These are phyloP conservation scores for Gadopsis bispinosus DNA, from an alignment of 2,797 vertebrate genomes.

Conservation along the genomic window DNA sequence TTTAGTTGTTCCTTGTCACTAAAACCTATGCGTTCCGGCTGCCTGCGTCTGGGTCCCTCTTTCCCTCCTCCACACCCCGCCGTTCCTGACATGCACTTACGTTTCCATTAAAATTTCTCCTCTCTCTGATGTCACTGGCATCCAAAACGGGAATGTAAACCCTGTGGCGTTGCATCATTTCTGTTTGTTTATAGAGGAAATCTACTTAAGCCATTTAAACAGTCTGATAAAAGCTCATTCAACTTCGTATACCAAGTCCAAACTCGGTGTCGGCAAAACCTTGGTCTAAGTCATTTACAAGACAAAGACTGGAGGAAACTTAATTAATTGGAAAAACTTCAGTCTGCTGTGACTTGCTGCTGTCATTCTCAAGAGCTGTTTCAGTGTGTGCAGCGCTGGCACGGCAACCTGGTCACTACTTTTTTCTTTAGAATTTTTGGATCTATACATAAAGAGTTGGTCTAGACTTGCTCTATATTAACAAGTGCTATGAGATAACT, in stretches of 20 bases:
- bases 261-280: conserved; percentile 35
- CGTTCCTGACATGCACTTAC: no score
- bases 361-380: conserved; percentile 23
- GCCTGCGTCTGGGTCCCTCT: no score
- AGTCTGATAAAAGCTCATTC: not conserved
- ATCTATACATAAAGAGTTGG: no score
- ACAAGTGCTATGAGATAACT: no score
- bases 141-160: not conserved
- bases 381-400: not conserved
- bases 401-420: not conserved
- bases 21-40: no score
- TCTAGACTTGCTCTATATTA: no score
- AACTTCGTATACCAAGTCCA: conserved; percentile 10
- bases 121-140: not conserved
- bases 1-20: no score
- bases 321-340: not conserved
- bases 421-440: no score
- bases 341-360: conserved; percentile 13
- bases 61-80: no score
- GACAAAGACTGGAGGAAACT: conserved; percentile 29
- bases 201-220: conserved; percentile 44
- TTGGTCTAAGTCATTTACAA: conserved; percentile 33
- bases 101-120: not conserved
- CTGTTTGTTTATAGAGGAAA: conserved; percentile 38
- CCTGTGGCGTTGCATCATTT: not conserved